Conservation (phyloP, 2,113 vertebrate species). For the Sprattus sprattus region DNA sequence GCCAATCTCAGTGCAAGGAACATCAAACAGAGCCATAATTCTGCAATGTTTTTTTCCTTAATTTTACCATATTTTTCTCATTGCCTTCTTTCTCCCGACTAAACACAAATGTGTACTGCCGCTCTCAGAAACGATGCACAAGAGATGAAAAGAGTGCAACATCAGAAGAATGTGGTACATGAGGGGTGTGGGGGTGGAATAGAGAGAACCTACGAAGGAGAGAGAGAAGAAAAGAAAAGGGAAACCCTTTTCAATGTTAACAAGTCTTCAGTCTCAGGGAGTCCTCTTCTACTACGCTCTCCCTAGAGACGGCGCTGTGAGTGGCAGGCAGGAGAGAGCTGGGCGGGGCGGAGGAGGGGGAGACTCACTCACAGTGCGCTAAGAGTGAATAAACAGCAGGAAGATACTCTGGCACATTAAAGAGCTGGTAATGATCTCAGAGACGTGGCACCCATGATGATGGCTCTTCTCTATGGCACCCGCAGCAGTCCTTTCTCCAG, state of each 20-base stretch:
- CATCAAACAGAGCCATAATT: background rate
- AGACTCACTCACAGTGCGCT: background rate
- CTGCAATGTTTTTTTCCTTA: background rate
- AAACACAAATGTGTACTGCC: background rate
- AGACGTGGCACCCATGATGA: background rate
- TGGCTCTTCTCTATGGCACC: no score
- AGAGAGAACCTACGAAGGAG: background rate
- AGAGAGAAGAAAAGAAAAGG: background rate
- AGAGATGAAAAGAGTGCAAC: background rate
- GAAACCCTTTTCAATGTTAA: background rate
- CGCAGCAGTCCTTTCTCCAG: background rate
- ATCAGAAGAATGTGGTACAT: background rate
- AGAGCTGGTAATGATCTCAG: background rate
- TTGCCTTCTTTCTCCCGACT: background rate
- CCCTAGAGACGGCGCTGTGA: background rate
- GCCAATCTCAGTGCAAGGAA: background rate
- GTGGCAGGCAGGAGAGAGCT: background rate
- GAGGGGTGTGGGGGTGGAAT: background rate
- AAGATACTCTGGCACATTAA: background rate
- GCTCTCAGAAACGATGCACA: background rate
- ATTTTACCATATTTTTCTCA: background rate
- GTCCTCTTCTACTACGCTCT: background rate
- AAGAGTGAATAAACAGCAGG: background rate
- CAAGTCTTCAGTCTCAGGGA: background rate
- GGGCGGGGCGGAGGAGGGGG: background rate